phyloP scores from a whole-genome alignment of 1,140 invertebrate species.

The Nasonia giraulti region DNA sequence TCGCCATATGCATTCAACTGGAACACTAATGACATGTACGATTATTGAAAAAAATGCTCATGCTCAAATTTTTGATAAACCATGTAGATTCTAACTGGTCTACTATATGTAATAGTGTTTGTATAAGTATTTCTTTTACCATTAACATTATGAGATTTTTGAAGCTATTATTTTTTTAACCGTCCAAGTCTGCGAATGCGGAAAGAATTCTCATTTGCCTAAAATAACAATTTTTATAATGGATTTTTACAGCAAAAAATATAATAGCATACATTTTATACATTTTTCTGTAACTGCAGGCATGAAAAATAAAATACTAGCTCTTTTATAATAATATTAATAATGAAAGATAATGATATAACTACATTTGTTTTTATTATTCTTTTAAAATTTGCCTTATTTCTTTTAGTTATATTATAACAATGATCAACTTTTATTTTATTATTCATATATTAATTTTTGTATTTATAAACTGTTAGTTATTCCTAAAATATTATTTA shows the following conservation, averaged over 20 bases:
- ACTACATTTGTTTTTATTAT: not conserved
- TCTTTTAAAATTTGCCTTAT: not conserved
- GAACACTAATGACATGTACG: too few relatives aligned
- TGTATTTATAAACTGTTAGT: not conserved
- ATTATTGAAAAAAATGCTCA: too few relatives aligned
- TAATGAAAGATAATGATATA: not conserved
- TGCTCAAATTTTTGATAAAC: too few relatives aligned
- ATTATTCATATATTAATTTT: not conserved
- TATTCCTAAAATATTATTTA: not conserved
- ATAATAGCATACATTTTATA: not conserved
- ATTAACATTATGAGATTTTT: constrained; percentile 2
- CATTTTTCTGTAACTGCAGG: not conserved
- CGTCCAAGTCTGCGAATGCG: too few relatives aligned
- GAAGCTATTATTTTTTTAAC: not conserved
- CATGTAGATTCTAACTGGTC: too few relatives aligned
- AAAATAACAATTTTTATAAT: constrained; percentile 9
- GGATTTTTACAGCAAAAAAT: not conserved
- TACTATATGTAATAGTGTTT: too few relatives aligned
- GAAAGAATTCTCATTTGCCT: not conserved
- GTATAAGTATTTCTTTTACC: not conserved
- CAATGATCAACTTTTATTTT: not conserved
- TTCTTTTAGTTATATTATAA: not conserved
- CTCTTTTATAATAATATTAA: too few relatives aligned
- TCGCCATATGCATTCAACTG: not conserved
- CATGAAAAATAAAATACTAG: constrained; percentile 1